These are phyloP conservation scores for Indicator maculatus DNA, from an alignment of 2,113 vertebrate species.

Conservation along the genomic window DNA sequence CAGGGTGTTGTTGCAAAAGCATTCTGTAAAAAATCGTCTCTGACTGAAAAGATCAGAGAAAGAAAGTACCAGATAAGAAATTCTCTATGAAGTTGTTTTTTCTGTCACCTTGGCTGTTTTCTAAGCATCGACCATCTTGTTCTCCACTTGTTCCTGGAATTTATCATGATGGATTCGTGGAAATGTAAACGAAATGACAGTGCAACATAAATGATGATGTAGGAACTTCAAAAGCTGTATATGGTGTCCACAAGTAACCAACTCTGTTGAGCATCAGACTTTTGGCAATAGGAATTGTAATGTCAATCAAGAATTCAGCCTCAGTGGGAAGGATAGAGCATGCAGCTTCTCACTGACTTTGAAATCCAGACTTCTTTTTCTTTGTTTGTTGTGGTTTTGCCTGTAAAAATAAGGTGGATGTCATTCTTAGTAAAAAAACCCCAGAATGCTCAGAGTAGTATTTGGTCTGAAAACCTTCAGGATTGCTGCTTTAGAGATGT, in stretches of 20 bases:
- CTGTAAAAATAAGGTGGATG: not conserved
- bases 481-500: not conserved
- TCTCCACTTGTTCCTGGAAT: not conserved
- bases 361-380: not conserved
- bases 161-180: not conserved
- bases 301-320: not conserved
- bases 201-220: not conserved
- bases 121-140: not conserved
- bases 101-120: not conserved
- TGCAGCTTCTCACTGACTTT: not conserved
- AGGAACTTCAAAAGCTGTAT: not conserved
- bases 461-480: not conserved
- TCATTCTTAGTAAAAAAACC: not conserved
- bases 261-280: accelerated
- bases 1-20: not conserved
- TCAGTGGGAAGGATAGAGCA: not conserved
- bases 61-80: not conserved
- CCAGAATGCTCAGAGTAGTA: not conserved
- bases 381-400: not conserved
- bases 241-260: not conserved
- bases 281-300: not conserved
- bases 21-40: not conserved
- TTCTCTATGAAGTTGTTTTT: not conserved
- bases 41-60: not conserved
- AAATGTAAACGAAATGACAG: not conserved